These are phyloP conservation scores for Chaetops frenatus DNA, from an alignment of 2,113 vertebrate species.

Conservation along the genomic window DNA sequence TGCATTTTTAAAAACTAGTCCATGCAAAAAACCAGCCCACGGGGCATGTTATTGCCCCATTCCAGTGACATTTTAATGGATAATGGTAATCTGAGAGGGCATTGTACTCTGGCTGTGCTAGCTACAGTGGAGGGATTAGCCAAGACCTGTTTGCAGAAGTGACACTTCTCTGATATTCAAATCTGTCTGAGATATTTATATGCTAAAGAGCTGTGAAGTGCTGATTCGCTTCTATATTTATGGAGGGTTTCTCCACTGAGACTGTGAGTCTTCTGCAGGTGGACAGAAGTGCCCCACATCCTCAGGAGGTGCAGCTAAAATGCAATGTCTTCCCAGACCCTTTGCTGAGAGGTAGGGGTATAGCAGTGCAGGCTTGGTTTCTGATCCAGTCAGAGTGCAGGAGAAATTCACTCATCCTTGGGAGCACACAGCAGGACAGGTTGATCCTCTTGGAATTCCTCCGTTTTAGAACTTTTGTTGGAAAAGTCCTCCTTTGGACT, in stretches of 20 bases:
- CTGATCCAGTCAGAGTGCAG: not conserved
- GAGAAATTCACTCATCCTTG: not conserved
- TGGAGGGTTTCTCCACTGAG: not conserved
- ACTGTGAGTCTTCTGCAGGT: not conserved
- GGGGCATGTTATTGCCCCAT: too few species aligned
- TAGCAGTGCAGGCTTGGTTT: not conserved
- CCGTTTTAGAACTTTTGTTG: not conserved
- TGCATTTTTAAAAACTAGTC: not conserved
- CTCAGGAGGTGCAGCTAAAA: not conserved
- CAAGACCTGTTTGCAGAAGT: not conserved
- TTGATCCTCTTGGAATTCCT: not conserved
- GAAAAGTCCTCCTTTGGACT: not conserved
- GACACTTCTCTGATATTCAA: not conserved
- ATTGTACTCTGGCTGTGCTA: not conserved
- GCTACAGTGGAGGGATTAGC: not conserved
- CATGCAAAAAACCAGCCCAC: too few species aligned
- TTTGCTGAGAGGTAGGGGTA: not conserved
- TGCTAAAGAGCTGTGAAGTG: not conserved
- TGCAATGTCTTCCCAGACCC: not conserved
- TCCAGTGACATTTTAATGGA: not conserved
- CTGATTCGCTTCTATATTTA: not conserved
- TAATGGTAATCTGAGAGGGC: not conserved
- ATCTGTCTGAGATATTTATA: not conserved
- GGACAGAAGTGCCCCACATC: not conserved
- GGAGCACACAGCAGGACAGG: not conserved